Base-by-base conservation (phyloP, 2,113 vertebrate species). In the Gopherus evgoodei region DNA sequence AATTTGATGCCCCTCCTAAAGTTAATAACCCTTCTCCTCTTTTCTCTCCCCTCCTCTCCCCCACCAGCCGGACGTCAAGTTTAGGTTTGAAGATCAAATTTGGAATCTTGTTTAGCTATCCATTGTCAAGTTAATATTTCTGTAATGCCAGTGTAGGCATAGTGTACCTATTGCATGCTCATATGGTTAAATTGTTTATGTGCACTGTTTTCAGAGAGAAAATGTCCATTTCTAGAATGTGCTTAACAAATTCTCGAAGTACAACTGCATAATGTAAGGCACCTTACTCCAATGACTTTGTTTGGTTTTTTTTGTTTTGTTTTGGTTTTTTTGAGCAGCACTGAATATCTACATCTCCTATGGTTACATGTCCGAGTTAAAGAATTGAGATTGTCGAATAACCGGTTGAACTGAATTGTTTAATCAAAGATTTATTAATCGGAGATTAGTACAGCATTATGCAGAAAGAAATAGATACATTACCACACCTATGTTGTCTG, bases 11-110 rank as follows among this genome's bases (percentile, higher is more conserved):
- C 27, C 0, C 29, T 89, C 87, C 12, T 82, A 54, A 9, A n/a
- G 38, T n/a, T 54, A 11, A 24, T 81, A 35, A 12, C 35, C 35
- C 21, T 24, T 19, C 56, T 31, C 27, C 27, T 29, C 11, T 27
- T 12, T 29, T 27, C 25, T 21, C 29, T 4, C 10, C 13, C 3
- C 62, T 11, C 10, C 3, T 13, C 13, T 4, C 6, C 4, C n/a
- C 65, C 17, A 3, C 50, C 22, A 17, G 3, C 19, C 12, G 38
- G 42, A 4, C 44, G 53, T 5, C 57, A 8, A 62, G 86, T 91
- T 88, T 5, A 53, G 22, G n/a, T 13, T 44, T 16, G 44, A 38
- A 5, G 95, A 47, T 6, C 4, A 3, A 14, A 14, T 10, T 89
- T 82, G 56, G 52, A 47, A 57, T 0, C 0, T 19, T 56, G 4